Conservation (phyloP, 2,113 vertebrate genomes). For the Rostratula benghalensis region DNA sequence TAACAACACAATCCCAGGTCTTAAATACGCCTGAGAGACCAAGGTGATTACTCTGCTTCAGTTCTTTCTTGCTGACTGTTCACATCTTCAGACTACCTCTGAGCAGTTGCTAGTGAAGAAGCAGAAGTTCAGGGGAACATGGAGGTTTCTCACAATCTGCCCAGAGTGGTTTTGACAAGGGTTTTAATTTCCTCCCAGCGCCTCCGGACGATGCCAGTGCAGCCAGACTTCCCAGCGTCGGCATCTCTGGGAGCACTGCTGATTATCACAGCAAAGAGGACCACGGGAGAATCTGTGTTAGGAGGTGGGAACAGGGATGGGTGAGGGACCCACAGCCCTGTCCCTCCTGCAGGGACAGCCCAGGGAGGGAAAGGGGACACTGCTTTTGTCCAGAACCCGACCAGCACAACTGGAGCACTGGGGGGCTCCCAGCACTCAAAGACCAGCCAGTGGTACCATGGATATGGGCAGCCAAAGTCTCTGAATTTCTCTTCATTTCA, state of each 20-base stretch:
- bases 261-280: background rate
- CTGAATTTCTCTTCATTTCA: background rate
- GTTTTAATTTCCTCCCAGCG: background rate
- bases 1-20: background rate
- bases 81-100: background rate
- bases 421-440: background rate
- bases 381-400: background rate
- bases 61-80: slow-evolving; percentile 22
- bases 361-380: background rate
- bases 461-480: background rate
- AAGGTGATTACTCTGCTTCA: background rate
- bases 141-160: background rate
- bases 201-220: background rate
- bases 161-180: background rate
- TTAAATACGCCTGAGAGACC: background rate
- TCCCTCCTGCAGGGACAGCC: background rate
- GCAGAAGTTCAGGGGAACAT: background rate
- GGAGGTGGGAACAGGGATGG: background rate
- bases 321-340: background rate
- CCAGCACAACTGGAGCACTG: background rate
- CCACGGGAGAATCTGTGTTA: no score
- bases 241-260: background rate
- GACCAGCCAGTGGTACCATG: fast-evolving
- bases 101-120: background rate
- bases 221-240: background rate